Percentiles rank a stretch among this genome's conserved stretches.
Conservation (phyloP, 2,113 vertebrate species). For the Cnemophilus loriae region DNA sequence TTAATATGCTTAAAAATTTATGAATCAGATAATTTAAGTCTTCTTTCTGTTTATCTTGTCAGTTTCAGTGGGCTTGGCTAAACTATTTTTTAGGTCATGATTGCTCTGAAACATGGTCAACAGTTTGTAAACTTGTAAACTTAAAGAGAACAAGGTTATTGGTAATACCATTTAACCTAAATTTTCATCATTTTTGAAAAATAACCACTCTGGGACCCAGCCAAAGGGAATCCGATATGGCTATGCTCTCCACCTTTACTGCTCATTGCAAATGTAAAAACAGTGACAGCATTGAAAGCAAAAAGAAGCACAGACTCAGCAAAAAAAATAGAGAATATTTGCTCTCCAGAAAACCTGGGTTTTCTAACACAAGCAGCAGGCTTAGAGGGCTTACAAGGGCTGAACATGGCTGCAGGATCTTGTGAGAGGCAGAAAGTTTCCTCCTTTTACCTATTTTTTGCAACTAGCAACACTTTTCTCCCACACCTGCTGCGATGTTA, state of each 20-base stretch:
- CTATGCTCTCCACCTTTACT: neutral
- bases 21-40: neutral
- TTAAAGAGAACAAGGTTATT: neutral
- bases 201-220: neutral
- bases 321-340: neutral
- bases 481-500: neutral
- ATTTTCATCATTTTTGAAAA: neutral
- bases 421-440: neutral
- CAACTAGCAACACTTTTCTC: neutral
- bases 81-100: neutral
- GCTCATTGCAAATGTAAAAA: neutral
- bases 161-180: neutral
- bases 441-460: neutral
- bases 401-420: neutral
- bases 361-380: neutral
- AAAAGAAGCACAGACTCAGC: neutral
- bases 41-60: neutral
- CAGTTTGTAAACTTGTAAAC: neutral
- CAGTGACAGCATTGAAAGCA: neutral
- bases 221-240: neutral
- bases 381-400: neutral
- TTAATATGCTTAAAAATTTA: neutral
- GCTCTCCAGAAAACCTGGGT: neutral
- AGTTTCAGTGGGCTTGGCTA: neutral
- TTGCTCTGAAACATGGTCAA: neutral